A percentile compares a stretch with the other conserved stretches of the same genome.
phyloP scores from a whole-genome alignment of 2,888 invertebrate genomes.

The Ophioninae sp. region DNA sequence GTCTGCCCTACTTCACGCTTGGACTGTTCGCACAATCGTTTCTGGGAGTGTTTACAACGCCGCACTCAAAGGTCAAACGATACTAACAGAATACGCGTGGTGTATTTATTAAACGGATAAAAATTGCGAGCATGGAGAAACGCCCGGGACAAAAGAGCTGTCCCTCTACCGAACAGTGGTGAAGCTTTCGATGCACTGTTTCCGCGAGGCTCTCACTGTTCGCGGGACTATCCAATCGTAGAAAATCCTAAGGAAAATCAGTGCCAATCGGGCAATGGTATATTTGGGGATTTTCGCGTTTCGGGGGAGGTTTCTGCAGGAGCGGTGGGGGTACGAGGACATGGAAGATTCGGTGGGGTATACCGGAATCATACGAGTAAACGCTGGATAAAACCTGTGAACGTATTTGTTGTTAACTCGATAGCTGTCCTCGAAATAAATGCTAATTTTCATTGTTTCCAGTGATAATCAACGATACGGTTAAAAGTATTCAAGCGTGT shows the following conservation, averaged over 20 bases:
- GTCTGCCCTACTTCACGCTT: too few species aligned
- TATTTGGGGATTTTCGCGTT: conserved; percentile 35
- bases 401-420: too few species aligned
- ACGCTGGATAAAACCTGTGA: too few species aligned
- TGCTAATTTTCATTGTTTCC: too few species aligned
- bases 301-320: too few species aligned
- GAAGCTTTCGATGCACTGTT: conserved; percentile 39
- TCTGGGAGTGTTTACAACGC: too few species aligned
- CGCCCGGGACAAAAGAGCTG: conserved; percentile 1
- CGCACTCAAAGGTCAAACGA: not conserved
- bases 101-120: not conserved
- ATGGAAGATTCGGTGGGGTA: not conserved
- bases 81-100: conserved; percentile 1
- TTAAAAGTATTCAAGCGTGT: too few species aligned
- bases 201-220: conserved; percentile 17
- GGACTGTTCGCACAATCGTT: too few species aligned
- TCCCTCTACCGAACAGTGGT: conserved; percentile 24
- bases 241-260: conserved; percentile 44
- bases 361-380: too few species aligned
- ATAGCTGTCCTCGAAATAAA: too few species aligned
- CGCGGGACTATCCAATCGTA: conserved; percentile 44
- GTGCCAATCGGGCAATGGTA: conserved; percentile 47
- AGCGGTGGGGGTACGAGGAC: not conserved
- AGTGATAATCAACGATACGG: too few species aligned
- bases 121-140: not conserved